Evolutionary conservation across 2,888 invertebrate genomes (phyloP), one percentile per base, ranked within the genome.

Genomic region (Trichopoda pennipes): DNA sequence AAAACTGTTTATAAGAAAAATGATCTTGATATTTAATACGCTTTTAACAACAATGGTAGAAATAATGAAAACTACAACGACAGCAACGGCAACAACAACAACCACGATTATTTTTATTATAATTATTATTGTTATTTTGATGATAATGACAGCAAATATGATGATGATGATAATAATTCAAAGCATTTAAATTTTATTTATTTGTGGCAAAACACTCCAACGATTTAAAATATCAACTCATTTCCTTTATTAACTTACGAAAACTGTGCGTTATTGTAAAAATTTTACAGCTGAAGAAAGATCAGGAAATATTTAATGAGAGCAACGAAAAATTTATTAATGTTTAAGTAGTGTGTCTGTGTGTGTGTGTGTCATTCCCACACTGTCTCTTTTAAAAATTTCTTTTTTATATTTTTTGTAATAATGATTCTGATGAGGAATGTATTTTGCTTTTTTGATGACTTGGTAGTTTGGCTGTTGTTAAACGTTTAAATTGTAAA

Each of bases 241-340:
- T 78, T 81, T 81, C 81, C 81, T 70, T 78, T 81, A 78, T 70
- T 70, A 69, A 81, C 53, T 75, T 63, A 49, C 28, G 63, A 63
- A 66, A 66, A 63, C 69, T 61, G 72, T 61, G 74, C 56, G 69
- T 63, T 58, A 75, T 51, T 35, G 28, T 47, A 23, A 66, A 47
- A 66, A 60, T 19, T 44, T 58, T 51, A 3, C 23, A 70, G 38
- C 38, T 38, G 44, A 21, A 74, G n/a, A n/a, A 51, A 51, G 28
- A 61, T 28, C 51, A 68, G 66, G 68, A 68, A 68, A 68, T 68
- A 68, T 76, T 68, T 76, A 61, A 42, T 44, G 53, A 42, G 58
- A 51, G 49, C 28, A 58, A 66, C 53, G 44, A 28, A 53, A 61
- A 35, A 53, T 16, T 76, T 60, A 68, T 44, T 12, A 68, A 61